Evolutionary conservation across 2,113 vertebrate species (phyloP), one percentile per base, ranked within the genome.

Genomic region (Cyanoderma ruficeps): DNA sequence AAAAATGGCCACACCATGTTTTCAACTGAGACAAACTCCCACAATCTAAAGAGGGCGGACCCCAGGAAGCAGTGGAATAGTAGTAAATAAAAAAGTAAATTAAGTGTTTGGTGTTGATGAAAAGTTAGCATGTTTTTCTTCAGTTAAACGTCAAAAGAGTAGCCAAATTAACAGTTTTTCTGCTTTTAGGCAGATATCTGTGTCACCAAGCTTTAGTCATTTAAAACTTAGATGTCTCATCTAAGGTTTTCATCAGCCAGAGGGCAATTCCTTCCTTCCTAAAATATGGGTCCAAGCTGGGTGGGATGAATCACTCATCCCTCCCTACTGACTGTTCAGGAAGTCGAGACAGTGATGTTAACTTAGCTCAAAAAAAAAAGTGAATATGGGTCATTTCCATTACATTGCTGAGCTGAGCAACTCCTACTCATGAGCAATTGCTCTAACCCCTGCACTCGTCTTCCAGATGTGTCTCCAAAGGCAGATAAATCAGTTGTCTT

Each of bases 251-350:
- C 64, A 90, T 90, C 90, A 83, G 71, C 42, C 79, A 86, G 50
- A 80, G 70, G 41, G 25, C 21, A 95, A 70, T 74, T 92, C 37
- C 39, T 91, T 88, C 55, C 35, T 88, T 94, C 82, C 85, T 91
- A 76, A 91, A 91, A 88, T 91, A 90, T 28, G 71, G 75, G 33
- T 87, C 64, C 72, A 49, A 82, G 44, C 30, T 94, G 84, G 37
- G 75, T 96, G 82, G 68, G 79, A 77, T 93, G 85, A 96, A 88
- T 96, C 92, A 94, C 55, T 42, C 75, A 86, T 85, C 75, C 83
- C 50, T 94, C 71, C 75, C 67, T 63, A 42, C 63, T 95, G 95
- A 96, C 85, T 92, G 42, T 74, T 94, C 94, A 88, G 96, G 95
- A 97, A 95, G 79, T 82, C 88, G 90, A 95, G 90, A 49, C 61